These are phyloP conservation scores for Dorcus hopei DNA, from an alignment of 2,888 invertebrate species.

Conservation along the genomic window DNA sequence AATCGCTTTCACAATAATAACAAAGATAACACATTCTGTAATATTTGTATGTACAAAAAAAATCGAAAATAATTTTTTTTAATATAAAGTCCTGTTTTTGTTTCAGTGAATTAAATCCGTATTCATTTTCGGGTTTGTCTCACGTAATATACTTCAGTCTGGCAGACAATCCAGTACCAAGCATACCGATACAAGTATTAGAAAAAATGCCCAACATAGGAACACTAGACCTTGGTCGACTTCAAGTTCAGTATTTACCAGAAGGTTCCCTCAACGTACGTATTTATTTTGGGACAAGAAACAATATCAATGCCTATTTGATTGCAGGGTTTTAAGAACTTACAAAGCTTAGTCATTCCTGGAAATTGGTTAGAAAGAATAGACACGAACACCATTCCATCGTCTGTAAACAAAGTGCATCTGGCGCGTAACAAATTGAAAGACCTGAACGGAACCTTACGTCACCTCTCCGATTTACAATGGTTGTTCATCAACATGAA, in stretches of 20 bases:
- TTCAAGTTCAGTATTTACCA: conserved; percentile 70
- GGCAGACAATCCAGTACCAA: conserved; percentile 73
- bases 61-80: background rate
- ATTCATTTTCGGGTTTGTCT: conserved; percentile 72
- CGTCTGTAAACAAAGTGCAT: conserved; percentile 66
- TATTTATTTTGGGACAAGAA: background rate
- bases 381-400: conserved; percentile 69
- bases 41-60: background rate
- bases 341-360: conserved; percentile 70
- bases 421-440: conserved; percentile 72
- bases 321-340: conserved; percentile 56
- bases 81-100: conserved; percentile 7
- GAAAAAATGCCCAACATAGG: conserved; percentile 73
- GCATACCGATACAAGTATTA: conserved; percentile 73
- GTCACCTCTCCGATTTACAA: conserved; percentile 67
- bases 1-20: too few species aligned
- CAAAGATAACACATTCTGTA: too few species aligned
- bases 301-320: conserved; percentile 1
- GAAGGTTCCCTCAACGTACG: conserved; percentile 74
- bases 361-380: conserved; percentile 72
- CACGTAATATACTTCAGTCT: conserved; percentile 74
- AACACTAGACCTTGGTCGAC: conserved; percentile 78
- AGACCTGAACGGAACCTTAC: conserved; percentile 73
- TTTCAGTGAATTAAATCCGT: conserved; percentile 69
- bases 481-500: conserved; percentile 80